Conservation (phyloP, 1,140 invertebrate genomes). For the Tetragonula clypearis region DNA sequence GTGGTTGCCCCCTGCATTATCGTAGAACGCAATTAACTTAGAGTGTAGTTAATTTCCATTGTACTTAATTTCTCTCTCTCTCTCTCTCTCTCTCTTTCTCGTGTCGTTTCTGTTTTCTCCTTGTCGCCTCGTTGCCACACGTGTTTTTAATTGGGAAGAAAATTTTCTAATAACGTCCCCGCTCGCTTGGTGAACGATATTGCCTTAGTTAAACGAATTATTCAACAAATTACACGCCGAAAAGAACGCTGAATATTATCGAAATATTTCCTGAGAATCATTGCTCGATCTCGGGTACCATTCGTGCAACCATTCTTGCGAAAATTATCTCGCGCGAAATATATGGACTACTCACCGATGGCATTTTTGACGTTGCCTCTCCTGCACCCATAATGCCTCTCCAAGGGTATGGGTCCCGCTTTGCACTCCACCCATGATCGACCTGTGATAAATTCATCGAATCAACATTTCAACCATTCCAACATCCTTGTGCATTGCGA, state of each 20-base stretch:
- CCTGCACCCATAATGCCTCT: conserved; percentile 79
- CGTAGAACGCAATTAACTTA: conserved; percentile 23
- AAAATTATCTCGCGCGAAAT: background rate
- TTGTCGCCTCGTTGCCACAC: background rate
- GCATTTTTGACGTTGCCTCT: conserved; percentile 77
- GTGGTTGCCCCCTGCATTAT: background rate
- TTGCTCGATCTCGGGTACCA: too few relatives aligned
- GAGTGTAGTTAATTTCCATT: conserved; percentile 19
- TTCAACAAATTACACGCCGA: background rate
- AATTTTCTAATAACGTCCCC: background rate
- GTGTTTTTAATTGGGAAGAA: background rate
- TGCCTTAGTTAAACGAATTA: background rate
- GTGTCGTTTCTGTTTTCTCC: background rate
- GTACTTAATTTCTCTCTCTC: background rate
- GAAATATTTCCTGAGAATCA: background rate
- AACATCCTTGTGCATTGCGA: background rate
- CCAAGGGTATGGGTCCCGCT: conserved; percentile 79
- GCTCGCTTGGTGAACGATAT: background rate
- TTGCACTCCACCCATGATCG: conserved; percentile 78
- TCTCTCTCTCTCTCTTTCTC: background rate
- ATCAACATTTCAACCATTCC: background rate
- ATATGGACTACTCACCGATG: conserved; percentile 71
- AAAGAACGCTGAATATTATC: too few relatives aligned
- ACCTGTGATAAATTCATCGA: conserved; percentile 32
- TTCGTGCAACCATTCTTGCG: too few relatives aligned